Base-by-base conservation (phyloP, 2,797 vertebrate species). In the Sus cebifrons region DNA sequence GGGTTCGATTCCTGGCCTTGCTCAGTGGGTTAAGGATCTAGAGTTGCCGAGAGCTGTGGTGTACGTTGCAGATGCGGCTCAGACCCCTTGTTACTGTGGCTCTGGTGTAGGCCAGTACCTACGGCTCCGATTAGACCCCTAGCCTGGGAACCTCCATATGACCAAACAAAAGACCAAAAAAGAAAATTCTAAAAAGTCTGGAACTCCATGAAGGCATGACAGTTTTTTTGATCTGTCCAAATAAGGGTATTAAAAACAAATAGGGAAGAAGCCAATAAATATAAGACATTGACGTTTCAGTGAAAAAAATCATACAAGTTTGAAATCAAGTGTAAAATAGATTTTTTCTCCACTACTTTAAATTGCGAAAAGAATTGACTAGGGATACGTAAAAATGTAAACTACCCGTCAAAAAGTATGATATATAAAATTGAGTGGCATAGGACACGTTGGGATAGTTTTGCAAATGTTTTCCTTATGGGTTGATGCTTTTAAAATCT, bases 401-500 rank as follows among this genome's bases (percentile, higher is more conserved):
- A 58, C 4, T 44, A 44, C 12, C 62, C 16, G 52, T 29, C n/a
- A 17, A 32, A 92, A 89, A 82, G 20, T 54, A 52, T 27, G 58
- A 83, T 54, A 49, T 7, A 20, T 54, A 65, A 95, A 91, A n/a
- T 75, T 75, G 82, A 91, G 25, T 62, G 56, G 52, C 32, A 11
- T 40, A n/a, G 23, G 23, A 67, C 77, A 91, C 44, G 21, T 17
- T 62, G 29, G 36, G 67, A 32, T 32, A 11, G 18, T 86, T 92
- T 71, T 84, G 40, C n/a, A 40, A 81, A 54, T 75, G 49, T 89
- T 89, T 95, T 75, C 44, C 52, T 82, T 40, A 58, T 18, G 32
- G 70, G 18, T 54, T 56, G 79, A 68, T 82, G 23, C 52, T 94
- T 96, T 90, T 58, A 70, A 77, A 96, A 56, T 86, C 71, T 60